Percentiles rank a stretch among this genome's conserved stretches.
These are phyloP conservation scores for Spodoptera exigua DNA, from an alignment of 2,888 invertebrate genomes.

Conservation along the genomic window DNA sequence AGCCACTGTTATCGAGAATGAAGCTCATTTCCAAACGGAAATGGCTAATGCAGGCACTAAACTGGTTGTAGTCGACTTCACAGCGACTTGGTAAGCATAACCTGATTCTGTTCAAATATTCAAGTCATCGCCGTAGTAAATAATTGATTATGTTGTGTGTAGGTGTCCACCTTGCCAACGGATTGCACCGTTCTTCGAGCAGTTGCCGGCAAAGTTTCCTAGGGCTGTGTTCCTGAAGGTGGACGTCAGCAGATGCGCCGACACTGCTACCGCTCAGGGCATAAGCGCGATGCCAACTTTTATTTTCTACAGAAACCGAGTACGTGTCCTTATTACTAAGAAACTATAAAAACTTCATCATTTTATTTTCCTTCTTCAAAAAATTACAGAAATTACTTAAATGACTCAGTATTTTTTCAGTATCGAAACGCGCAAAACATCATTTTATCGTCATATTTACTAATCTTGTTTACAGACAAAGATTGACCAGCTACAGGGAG, in stretches of 20 bases:
- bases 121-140: slow-evolving; percentile 74
- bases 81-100: slow-evolving; percentile 95
- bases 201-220: slow-evolving; percentile 95
- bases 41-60: slow-evolving; percentile 95
- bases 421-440: no score
- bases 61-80: slow-evolving; percentile 98
- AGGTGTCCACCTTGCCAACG: slow-evolving; percentile 99
- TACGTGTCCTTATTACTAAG: slow-evolving; percentile 64
- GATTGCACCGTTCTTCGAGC: slow-evolving; percentile 97
- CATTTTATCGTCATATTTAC: no score
- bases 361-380: slow-evolving; percentile 4
- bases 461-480: slow-evolving; percentile 89
- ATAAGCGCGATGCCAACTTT: slow-evolving; percentile 99
- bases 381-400: neutral
- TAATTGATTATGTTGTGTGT: slow-evolving; percentile 45
- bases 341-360: neutral
- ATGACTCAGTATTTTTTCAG: neutral
- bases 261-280: slow-evolving; percentile 95
- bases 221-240: slow-evolving; percentile 97
- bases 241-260: slow-evolving; percentile 97
- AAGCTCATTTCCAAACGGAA: slow-evolving; percentile 95
- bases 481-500: slow-evolving; percentile 96
- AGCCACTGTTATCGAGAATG: slow-evolving; percentile 92
- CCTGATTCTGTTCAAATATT: slow-evolving; percentile 68
- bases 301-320: slow-evolving; percentile 96